These are phyloP conservation scores for Ryuthela nishihirai DNA, from an alignment of 2,888 invertebrate species.

Conservation along the genomic window DNA sequence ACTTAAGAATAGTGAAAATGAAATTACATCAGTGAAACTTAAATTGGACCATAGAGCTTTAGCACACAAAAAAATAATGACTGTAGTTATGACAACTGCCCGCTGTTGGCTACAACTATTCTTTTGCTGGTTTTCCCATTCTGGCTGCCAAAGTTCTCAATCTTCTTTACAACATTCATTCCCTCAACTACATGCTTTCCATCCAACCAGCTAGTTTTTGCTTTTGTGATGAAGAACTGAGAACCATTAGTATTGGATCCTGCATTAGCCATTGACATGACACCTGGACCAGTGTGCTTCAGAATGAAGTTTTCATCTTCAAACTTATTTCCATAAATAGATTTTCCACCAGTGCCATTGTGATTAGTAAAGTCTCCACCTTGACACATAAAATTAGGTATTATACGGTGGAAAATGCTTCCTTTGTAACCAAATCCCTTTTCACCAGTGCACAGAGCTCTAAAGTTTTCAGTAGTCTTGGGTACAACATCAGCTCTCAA, in stretches of 20 bases:
- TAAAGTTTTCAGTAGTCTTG: conserved; percentile 97
- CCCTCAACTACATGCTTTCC: conserved; percentile 91
- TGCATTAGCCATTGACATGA: conserved; percentile 54
- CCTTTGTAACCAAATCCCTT: conserved; percentile 92
- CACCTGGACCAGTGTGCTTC: conserved; percentile 85
- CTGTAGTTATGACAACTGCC: conserved; percentile 66
- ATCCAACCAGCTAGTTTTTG: conserved; percentile 89
- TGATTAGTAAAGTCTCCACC: conserved; percentile 89
- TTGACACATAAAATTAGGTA: conserved; percentile 97
- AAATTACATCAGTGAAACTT: no score
- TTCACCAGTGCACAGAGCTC: conserved; percentile 92
- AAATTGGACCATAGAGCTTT: no score
- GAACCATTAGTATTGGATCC: conserved; percentile 49
- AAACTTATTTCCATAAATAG: conserved; percentile 95
- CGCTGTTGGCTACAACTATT: conserved; percentile 73
- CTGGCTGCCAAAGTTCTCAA: conserved; percentile 63
- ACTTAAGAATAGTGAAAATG: no score
- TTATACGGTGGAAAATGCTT: conserved; percentile 91
- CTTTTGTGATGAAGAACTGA: conserved; percentile 94
- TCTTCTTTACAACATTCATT: conserved; percentile 80
- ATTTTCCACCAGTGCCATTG: conserved; percentile 83
- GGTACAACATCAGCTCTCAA: no score
- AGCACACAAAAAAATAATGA: no score
- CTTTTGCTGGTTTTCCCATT: conserved; percentile 33
- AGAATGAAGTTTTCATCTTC: conserved; percentile 94